Conservation (phyloP, 2,113 vertebrate species). For the Sylvilagus bachmani region DNA sequence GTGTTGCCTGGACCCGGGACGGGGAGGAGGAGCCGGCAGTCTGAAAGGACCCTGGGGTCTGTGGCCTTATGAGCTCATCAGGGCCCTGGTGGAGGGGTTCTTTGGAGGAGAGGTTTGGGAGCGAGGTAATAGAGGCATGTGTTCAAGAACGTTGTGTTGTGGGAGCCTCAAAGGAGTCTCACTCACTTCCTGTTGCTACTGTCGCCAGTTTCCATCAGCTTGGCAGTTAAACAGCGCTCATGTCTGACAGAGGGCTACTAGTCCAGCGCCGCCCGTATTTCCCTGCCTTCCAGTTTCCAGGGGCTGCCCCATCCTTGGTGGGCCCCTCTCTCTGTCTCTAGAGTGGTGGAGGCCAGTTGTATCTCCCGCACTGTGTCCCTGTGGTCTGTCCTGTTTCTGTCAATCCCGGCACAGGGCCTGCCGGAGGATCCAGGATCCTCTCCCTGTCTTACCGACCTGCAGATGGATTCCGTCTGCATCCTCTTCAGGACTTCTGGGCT, state of each 20-base stretch:
- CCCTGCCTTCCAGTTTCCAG: no score
- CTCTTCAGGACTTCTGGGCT: not conserved
- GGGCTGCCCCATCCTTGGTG: not conserved
- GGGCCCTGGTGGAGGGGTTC: not conserved
- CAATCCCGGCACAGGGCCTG: not conserved
- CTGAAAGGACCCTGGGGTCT: not conserved
- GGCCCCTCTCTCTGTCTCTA: not conserved
- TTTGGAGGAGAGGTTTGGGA: not conserved
- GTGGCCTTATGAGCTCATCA: not conserved
- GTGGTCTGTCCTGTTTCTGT: not conserved
- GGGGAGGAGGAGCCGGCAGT: not conserved
- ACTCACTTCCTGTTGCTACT: conserved; percentile 16
- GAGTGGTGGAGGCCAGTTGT: not conserved
- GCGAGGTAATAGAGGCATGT: not conserved
- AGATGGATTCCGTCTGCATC: not conserved
- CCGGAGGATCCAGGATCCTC: not conserved
- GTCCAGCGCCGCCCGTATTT: not conserved
- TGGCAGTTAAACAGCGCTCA: not conserved
- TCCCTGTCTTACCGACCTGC: not conserved
- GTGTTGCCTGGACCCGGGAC: not conserved
- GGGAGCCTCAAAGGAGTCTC: not conserved
- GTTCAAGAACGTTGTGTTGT: not conserved
- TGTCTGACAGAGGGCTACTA: no score
- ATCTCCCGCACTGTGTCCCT: not conserved
- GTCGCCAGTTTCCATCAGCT: not conserved